Conservation (phyloP, 2,797 vertebrate genomes). For the Phylloscopus collybita region DNA sequence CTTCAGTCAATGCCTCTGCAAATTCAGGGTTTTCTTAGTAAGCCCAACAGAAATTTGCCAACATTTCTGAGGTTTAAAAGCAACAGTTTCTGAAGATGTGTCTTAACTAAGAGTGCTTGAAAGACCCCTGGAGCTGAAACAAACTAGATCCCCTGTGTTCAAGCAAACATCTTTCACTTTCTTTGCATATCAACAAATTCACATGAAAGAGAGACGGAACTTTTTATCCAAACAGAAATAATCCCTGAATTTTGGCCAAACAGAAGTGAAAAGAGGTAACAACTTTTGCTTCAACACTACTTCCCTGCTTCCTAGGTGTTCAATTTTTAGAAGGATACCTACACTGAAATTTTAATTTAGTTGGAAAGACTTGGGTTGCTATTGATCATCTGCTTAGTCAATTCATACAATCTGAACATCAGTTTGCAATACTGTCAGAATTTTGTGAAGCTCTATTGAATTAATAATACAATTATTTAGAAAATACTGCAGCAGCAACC, state of each 20-base stretch:
- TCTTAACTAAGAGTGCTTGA: neutral
- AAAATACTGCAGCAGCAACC: neutral
- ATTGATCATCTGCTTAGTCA: neutral
- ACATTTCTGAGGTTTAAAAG: neutral
- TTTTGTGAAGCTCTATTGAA: neutral
- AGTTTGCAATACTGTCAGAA: neutral
- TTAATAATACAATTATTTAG: neutral
- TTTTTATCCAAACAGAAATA: neutral
- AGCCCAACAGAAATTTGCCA: neutral
- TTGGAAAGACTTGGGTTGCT: neutral
- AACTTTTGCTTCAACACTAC: neutral
- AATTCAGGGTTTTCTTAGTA: neutral
- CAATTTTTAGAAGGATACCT: neutral
- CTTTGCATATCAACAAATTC: neutral
- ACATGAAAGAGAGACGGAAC: neutral
- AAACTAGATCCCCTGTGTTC: neutral
- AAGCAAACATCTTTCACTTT: neutral
- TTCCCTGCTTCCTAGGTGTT: neutral
- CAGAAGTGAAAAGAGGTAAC: neutral
- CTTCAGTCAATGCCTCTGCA: neutral
- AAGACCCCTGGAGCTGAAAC: neutral
- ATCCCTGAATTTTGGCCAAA: neutral
- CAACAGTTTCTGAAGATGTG: neutral
- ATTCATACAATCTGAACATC: neutral
- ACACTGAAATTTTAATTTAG: neutral